These are phyloP conservation scores for Neodiprion virginianus DNA, from an alignment of 1,140 invertebrate species.

Conservation along the genomic window DNA sequence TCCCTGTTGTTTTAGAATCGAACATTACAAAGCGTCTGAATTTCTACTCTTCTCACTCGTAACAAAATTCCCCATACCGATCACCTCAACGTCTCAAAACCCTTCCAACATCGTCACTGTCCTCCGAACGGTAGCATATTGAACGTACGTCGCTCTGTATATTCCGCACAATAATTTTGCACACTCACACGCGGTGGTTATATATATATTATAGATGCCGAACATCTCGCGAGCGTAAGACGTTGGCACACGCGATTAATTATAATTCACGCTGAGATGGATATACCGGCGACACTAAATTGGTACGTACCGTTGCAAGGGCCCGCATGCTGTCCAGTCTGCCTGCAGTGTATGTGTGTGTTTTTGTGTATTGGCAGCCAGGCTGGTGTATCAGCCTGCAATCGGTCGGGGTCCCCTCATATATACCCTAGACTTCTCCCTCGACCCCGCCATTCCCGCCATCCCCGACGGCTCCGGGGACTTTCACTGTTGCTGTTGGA, in stretches of 20 bases:
- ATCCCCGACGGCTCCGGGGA: constrained; percentile 40
- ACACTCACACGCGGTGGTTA: not conserved
- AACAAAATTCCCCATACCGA: too few species aligned
- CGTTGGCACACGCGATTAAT: not conserved
- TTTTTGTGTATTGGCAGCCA: constrained; percentile 53
- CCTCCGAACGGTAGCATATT: too few species aligned
- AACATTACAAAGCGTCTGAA: too few species aligned
- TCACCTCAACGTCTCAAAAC: too few species aligned
- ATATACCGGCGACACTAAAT: not conserved
- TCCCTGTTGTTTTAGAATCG: too few species aligned
- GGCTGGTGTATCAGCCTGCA: constrained; percentile 56
- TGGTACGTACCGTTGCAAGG: constrained; percentile 52
- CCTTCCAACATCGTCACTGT: too few species aligned
- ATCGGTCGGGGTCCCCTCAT: constrained; percentile 58
- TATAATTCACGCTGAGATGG: not conserved
- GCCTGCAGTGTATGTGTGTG: constrained; percentile 35
- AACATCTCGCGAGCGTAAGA: not conserved
- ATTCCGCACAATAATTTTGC: not conserved
- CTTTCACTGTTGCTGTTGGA: constrained; percentile 59
- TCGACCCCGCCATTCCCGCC: constrained; percentile 42
- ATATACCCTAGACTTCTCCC: constrained; percentile 53
- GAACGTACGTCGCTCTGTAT: too few species aligned
- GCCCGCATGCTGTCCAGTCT: constrained; percentile 43
- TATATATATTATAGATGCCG: not conserved
- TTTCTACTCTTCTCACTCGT: too few species aligned